Conservation (phyloP, 1,140 invertebrate genomes). For the Glossosoma conforme region DNA sequence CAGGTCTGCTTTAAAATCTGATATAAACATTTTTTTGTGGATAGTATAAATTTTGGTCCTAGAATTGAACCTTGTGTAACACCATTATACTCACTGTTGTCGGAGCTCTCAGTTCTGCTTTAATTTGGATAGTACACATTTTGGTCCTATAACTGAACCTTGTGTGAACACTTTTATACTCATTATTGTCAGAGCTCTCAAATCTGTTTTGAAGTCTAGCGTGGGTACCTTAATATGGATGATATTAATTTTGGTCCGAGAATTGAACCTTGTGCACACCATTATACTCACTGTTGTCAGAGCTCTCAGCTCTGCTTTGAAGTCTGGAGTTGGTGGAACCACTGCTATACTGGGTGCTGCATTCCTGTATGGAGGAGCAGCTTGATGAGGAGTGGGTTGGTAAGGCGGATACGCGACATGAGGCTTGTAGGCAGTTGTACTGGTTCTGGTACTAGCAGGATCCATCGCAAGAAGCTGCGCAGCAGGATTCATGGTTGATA, state of each 20-base stretch:
- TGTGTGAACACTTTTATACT: too few relatives aligned
- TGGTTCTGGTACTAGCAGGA: conserved; percentile 32
- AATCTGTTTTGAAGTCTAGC: too few relatives aligned
- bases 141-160: too few relatives aligned
- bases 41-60: background rate
- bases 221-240: too few relatives aligned
- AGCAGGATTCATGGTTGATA: conserved; percentile 59
- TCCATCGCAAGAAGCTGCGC: conserved; percentile 59
- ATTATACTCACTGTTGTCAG: conserved; percentile 12
- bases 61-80: too few relatives aligned
- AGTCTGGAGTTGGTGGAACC: conserved; percentile 69
- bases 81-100: conserved; percentile 8
- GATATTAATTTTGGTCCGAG: background rate
- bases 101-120: conserved; percentile 26
- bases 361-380: too few relatives aligned
- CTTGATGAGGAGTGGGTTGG: conserved; percentile 1
- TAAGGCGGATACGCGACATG: conserved; percentile 2
- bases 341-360: conserved; percentile 65
- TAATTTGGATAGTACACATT: too few relatives aligned
- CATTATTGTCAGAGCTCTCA: too few relatives aligned
- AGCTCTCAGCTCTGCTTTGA: conserved; percentile 35
- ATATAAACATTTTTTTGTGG: too few relatives aligned
- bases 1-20: too few relatives aligned
- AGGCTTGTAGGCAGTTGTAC: background rate
- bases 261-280: too few relatives aligned